Evolutionary conservation across 2,113 vertebrate genomes (phyloP), one percentile per base, ranked within the genome.

Genomic region (Argyrosomus japonicus): DNA sequence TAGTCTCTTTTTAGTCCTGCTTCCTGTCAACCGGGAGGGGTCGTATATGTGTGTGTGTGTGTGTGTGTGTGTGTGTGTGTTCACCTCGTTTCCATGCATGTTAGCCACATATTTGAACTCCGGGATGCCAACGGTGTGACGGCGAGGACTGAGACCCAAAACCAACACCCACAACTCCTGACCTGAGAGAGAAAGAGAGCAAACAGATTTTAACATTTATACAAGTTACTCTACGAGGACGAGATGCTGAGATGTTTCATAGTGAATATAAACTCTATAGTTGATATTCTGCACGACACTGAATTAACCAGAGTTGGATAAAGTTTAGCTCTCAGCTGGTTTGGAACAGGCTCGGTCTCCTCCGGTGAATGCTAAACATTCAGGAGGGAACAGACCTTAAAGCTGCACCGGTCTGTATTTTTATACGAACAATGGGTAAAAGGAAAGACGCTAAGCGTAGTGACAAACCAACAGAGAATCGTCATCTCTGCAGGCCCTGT

Each of bases 41-140:
- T 63, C 70, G 25, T 73, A 53, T 74, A 64, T 79, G 32, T 79
- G 74, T 71, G 72, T 60, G 68, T 80, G 58, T 75, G 56, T 67
- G 76, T 69, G 68, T 29, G 45, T 29, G 57, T 21, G 11, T 61
- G 32, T 47, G 36, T 32, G 68, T 62, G 47, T 3, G 23, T 95
- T 36, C 95, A 98, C 97, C 97, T 98, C 97, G 85, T 98, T 96
- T 85, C 97, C 97, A 87, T 98, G 97, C 96, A 98, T 98, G 91
- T 98, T 98, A 47, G 91, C 97, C 94, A 98, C 95, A 81, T 98
- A 98, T 91, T 98, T 98, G 93, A 98, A 97, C 78, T 98, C 97
- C 4, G 97, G 97, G 94, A 97, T 96, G 87, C 97, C 96, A 65
- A 97, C 90, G 70, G 88, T 95, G 94, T 98, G 97, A 47, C 89